phyloP scores from a whole-genome alignment of 2,113 vertebrate species.

The Bufo gargarizans region DNA sequence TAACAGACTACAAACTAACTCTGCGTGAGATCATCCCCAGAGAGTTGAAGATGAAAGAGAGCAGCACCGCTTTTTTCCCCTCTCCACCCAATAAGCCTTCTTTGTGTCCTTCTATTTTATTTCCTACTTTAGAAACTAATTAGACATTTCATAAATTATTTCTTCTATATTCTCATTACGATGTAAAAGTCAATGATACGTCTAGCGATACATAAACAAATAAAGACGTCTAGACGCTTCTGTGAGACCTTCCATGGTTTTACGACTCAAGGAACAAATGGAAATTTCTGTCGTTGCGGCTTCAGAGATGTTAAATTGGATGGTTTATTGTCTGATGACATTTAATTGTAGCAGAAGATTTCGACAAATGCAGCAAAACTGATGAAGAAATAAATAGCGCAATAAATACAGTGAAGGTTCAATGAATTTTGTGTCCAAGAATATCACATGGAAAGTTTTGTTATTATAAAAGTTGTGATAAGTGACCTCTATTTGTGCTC shows the following conservation, averaged over 20 bases:
- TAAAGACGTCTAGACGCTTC: slow-evolving; percentile 35
- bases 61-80: neutral
- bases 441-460: neutral
- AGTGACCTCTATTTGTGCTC: too few relatives aligned
- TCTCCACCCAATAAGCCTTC: neutral
- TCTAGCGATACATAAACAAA: slow-evolving; percentile 25
- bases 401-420: neutral
- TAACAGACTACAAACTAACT: neutral
- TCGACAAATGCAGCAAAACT: neutral
- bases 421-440: neutral
- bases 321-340: slow-evolving; percentile 24
- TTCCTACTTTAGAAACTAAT: slow-evolving; percentile 26
- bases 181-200: slow-evolving; percentile 47
- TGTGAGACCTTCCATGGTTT: slow-evolving; percentile 5
- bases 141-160: slow-evolving; percentile 46
- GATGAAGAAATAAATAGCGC: neutral
- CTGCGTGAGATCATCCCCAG: neutral
- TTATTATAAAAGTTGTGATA: too few relatives aligned
- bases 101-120: slow-evolving; percentile 15
- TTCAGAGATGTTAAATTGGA: slow-evolving; percentile 25
- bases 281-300: neutral
- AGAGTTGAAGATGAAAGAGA: too few relatives aligned
- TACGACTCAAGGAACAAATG: slow-evolving; percentile 7
- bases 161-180: neutral
- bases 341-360: neutral